Evolutionary conservation across 2,113 vertebrate species (phyloP).

Genomic region (Vanacampus margaritifer): DNA sequence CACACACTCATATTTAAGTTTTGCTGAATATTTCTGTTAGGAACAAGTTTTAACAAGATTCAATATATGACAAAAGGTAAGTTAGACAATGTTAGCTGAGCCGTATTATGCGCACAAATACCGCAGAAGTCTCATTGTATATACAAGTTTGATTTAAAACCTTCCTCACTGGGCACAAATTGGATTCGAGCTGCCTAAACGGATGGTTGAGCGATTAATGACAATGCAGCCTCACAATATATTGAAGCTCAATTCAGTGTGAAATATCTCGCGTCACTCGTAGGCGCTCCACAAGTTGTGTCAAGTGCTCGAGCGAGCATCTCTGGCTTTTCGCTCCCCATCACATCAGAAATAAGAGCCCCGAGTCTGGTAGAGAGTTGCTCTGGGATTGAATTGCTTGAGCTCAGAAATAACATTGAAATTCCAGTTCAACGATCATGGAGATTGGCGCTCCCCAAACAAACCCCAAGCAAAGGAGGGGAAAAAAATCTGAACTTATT

Average conservation of each 20-base stretch:
- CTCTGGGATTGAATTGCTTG: constrained; percentile 13
- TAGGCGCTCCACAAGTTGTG: constrained; percentile 32
- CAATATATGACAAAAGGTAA: not conserved
- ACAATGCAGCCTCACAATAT: constrained; percentile 33
- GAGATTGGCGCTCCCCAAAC: constrained; percentile 17
- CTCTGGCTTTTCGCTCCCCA: constrained; percentile 38
- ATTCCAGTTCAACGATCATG: constrained; percentile 15
- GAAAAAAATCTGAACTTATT: constrained; percentile 21
- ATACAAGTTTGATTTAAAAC: constrained; percentile 16
- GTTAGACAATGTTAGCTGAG: constrained; percentile 1
- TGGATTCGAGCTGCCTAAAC: constrained; percentile 7
- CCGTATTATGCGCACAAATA: not conserved
- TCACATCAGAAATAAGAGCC: constrained; percentile 43
- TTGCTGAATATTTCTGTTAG: not conserved
- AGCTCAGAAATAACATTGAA: constrained; percentile 22
- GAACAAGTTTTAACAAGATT: not conserved
- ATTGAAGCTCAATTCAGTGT: constrained; percentile 52
- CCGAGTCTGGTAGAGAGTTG: constrained; percentile 4
- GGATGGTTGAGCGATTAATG: constrained; percentile 43
- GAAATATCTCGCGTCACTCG: constrained; percentile 41
- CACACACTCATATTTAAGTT: not conserved
- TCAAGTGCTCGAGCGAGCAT: constrained; percentile 38
- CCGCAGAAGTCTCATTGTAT: constrained; percentile 9
- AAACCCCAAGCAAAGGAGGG: constrained; percentile 7
- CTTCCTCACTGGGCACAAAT: constrained; percentile 17